These are phyloP conservation scores for Spodoptera littoralis DNA, from an alignment of 2,888 invertebrate species.

Conservation along the genomic window DNA sequence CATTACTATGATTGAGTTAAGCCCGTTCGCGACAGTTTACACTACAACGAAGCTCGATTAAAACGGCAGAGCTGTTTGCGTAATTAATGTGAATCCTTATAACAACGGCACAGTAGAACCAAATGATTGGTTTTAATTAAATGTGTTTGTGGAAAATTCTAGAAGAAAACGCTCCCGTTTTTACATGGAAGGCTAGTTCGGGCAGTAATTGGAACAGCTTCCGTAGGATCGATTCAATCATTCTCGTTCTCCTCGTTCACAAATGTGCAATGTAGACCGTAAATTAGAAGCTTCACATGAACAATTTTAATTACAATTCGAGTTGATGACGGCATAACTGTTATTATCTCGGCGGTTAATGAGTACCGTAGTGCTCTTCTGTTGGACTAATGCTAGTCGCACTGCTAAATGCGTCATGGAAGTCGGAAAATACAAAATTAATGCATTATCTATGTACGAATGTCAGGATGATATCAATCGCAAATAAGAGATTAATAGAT, in stretches of 20 bases:
- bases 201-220: constrained; percentile 26
- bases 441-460: background rate
- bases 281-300: constrained; percentile 27
- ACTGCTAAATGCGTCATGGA: background rate
- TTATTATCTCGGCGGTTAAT: constrained; percentile 24
- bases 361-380: constrained; percentile 16
- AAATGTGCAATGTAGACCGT: constrained; percentile 18
- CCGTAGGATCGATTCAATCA: constrained; percentile 22
- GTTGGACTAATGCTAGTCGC: constrained; percentile 12
- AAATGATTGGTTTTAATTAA: constrained; percentile 55
- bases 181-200: constrained; percentile 14
- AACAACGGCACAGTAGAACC: constrained; percentile 34
- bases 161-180: constrained; percentile 17
- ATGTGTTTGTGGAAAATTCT: constrained; percentile 40
- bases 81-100: constrained; percentile 61
- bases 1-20: constrained; percentile 52
- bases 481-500: too few relatives aligned
- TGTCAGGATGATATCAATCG: too few relatives aligned
- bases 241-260: constrained; percentile 6
- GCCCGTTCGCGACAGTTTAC: constrained; percentile 31
- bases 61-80: constrained; percentile 43
- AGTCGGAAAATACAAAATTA: constrained; percentile 7
- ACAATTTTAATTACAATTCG: constrained; percentile 41
- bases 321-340: constrained; percentile 16
- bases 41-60: constrained; percentile 40